These are phyloP conservation scores for Drosophila triauraria DNA, from an alignment of 1,140 invertebrate genomes.

Conservation along the genomic window DNA sequence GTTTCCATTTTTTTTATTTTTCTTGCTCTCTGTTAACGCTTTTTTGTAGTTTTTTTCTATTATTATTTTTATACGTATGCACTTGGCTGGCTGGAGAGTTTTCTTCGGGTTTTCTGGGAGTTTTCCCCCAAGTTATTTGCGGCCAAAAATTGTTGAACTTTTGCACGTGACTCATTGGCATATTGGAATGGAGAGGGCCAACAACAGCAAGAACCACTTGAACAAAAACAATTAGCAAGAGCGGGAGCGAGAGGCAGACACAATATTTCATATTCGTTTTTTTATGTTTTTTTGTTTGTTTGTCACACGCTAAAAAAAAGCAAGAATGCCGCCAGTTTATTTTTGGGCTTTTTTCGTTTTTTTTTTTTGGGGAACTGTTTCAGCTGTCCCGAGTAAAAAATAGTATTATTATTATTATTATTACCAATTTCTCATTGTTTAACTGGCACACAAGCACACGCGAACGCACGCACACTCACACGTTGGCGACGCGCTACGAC, in stretches of 20 bases:
- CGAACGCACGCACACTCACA: conserved; percentile 49
- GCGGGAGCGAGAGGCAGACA: conserved; percentile 13
- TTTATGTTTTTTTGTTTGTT: conserved; percentile 11
- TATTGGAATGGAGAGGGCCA: neutral
- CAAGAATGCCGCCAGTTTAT: conserved; percentile 45
- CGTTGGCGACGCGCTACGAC: conserved; percentile 42
- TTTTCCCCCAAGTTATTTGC: conserved; percentile 33
- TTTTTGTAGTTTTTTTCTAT: conserved; percentile 33
- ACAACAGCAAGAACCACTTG: conserved; percentile 4
- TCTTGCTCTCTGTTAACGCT: conserved; percentile 20
- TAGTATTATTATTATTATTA: conserved; percentile 19
- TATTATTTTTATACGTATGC: conserved; percentile 30
- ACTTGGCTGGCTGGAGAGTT: conserved; percentile 35
- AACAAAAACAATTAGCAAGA: conserved; percentile 39
- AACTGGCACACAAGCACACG: conserved; percentile 32
- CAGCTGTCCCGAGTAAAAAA: neutral
- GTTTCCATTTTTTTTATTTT: conserved; percentile 51
- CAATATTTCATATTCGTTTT: conserved; percentile 19
- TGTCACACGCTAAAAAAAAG: conserved; percentile 46
- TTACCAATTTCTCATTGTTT: conserved; percentile 45
- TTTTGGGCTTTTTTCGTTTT: conserved; percentile 34
- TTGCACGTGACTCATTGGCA: conserved; percentile 47
- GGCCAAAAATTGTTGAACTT: conserved; percentile 25
- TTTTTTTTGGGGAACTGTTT: conserved; percentile 11
- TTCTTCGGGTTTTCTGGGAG: conserved; percentile 9